Conservation (phyloP, 1,140 invertebrate species). For the Heliconius hewitsoni region DNA sequence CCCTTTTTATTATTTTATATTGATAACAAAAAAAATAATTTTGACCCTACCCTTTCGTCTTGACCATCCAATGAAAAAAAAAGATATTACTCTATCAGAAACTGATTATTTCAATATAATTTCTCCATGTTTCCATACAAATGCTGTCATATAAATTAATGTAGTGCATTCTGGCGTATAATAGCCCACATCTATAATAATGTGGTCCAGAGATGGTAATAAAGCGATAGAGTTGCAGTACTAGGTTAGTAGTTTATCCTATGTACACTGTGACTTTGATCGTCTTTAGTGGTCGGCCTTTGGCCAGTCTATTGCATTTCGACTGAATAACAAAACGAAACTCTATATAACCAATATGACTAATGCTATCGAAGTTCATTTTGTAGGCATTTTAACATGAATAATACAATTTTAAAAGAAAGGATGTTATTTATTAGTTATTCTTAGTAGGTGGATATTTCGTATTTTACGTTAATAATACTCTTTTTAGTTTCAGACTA, state of each 20-base stretch:
- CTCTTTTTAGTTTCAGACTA: too few relatives aligned
- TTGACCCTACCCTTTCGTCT: too few relatives aligned
- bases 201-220: not conserved
- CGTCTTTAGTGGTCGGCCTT: constrained; percentile 30
- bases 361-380: constrained; percentile 14
- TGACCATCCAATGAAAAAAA: too few relatives aligned
- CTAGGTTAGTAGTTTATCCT: constrained; percentile 29
- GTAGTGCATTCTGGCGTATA: not conserved
- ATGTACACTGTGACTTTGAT: constrained; percentile 29
- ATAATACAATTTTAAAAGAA: not conserved
- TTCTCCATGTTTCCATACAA: not conserved
- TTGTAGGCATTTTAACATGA: not conserved
- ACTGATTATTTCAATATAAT: not conserved
- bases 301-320: constrained; percentile 50
- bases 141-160: constrained; percentile 3
- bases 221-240: constrained; percentile 4
- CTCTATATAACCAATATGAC: constrained; percentile 26
- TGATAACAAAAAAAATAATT: too few relatives aligned
- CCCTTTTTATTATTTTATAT: too few relatives aligned
- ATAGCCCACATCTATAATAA: not conserved
- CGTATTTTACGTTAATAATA: too few relatives aligned
- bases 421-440: not conserved
- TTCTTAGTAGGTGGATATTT: too few relatives aligned
- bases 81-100: not conserved
- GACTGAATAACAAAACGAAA: constrained; percentile 55